phyloP scores from a whole-genome alignment of 2,113 vertebrate genomes.

The Astur gentilis region DNA sequence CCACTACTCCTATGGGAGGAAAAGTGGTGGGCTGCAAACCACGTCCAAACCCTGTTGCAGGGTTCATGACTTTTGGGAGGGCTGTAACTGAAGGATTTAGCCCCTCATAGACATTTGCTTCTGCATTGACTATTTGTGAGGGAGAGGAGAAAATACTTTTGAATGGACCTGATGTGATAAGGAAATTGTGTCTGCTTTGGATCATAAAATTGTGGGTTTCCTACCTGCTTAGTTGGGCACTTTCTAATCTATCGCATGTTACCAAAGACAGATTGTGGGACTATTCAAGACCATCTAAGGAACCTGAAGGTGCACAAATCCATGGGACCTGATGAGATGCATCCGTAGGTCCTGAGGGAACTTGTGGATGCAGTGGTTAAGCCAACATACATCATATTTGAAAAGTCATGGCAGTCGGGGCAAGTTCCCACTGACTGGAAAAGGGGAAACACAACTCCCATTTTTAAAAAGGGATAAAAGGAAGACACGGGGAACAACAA shows the following conservation, averaged over 20 bases:
- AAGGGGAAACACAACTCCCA: too few relatives aligned
- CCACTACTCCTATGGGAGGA: neutral
- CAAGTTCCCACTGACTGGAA: too few relatives aligned
- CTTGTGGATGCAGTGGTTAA: too few relatives aligned
- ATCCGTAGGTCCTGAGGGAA: too few relatives aligned
- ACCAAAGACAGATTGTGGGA: neutral
- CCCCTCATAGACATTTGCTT: neutral
- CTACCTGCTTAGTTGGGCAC: neutral
- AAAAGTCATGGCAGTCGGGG: too few relatives aligned
- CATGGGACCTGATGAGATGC: too few relatives aligned
- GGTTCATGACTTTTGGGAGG: neutral
- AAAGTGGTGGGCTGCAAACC: neutral
- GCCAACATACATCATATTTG: too few relatives aligned
- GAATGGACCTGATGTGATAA: neutral
- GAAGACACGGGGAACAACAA: too few relatives aligned
- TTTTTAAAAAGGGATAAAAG: too few relatives aligned
- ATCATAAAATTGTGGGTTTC: neutral
- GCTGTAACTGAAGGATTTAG: neutral
- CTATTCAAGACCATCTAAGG: too few relatives aligned
- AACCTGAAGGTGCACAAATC: too few relatives aligned
- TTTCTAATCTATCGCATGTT: fast-evolving
- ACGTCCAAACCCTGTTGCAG: fast-evolving
- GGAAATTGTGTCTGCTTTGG: neutral
- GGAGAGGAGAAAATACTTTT: neutral
- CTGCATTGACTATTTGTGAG: neutral